phyloP scores from a whole-genome alignment of 2,113 vertebrate species.

The Pluvialis apricaria region DNA sequence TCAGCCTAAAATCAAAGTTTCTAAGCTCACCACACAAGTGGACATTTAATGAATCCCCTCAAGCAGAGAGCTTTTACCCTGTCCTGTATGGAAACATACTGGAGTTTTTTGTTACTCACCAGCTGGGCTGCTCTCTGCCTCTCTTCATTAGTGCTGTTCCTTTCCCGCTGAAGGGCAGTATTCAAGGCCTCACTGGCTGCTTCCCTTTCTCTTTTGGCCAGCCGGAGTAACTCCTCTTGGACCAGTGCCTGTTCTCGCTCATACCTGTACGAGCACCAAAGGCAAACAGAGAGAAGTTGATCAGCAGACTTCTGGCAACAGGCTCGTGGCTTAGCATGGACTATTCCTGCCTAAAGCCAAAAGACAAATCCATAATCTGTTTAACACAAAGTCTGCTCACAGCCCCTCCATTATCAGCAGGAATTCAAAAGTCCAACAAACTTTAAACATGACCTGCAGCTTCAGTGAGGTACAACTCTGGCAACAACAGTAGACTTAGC shows the following conservation, averaged over 20 bases:
- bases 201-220: slow-evolving; percentile 80
- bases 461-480: not conserved
- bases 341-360: not conserved
- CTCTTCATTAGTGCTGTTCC: slow-evolving; percentile 61
- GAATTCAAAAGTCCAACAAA: not conserved
- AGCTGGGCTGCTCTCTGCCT: slow-evolving; percentile 69
- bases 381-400: not conserved
- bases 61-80: not conserved
- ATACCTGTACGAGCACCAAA: slow-evolving; percentile 69
- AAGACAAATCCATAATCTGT: not conserved
- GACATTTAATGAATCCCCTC: not conserved
- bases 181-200: slow-evolving; percentile 62
- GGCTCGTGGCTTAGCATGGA: not conserved
- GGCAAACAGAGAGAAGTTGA: not conserved
- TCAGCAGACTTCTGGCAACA: not conserved
- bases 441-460: not conserved
- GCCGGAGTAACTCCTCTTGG: slow-evolving; percentile 79
- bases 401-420: not conserved
- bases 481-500: not conserved
- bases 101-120: slow-evolving; percentile 73
- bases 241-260: slow-evolving; percentile 81
- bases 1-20: not conserved
- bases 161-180: slow-evolving; percentile 61
- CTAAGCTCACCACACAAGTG: not conserved
- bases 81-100: not conserved